A percentile compares a stretch with the other conserved stretches of the same genome.
Evolutionary conservation across 2,888 invertebrate species (phyloP).

Genomic region (Brachyopa scutellaris): DNA sequence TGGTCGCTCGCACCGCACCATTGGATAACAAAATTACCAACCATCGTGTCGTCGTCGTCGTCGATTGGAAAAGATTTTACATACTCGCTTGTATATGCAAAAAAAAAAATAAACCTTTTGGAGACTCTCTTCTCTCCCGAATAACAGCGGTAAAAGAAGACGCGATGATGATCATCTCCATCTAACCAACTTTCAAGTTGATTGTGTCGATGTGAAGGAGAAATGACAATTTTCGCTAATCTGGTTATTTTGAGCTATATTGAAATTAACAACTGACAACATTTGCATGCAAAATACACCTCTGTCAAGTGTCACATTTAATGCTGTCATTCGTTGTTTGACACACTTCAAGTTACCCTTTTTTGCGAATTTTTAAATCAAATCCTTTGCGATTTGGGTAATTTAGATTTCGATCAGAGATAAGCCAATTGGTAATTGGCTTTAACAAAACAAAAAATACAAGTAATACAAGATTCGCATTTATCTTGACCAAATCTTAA

Average conservation of each 20-base stretch:
- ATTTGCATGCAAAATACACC: neutral
- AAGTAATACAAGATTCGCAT: neutral
- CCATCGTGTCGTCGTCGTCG: neutral
- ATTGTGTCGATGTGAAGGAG: constrained; percentile 8
- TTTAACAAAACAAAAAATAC: neutral
- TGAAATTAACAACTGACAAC: neutral
- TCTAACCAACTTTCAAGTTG: constrained; percentile 25
- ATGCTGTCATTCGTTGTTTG: neutral
- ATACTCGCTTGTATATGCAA: neutral
- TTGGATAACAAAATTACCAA: constrained; percentile 42
- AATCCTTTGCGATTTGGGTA: neutral
- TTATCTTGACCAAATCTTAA: neutral
- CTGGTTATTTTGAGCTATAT: neutral
- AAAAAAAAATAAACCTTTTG: neutral
- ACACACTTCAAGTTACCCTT: too few relatives aligned
- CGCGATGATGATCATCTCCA: neutral
- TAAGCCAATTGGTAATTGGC: too few relatives aligned
- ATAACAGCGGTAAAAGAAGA: constrained; percentile 8
- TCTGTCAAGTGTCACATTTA: constrained; percentile 13
- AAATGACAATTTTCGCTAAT: constrained; percentile 17
- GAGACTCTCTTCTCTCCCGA: neutral
- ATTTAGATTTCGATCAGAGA: neutral
- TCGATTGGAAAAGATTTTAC: constrained; percentile 18
- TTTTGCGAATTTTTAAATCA: neutral
- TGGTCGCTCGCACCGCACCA: neutral